Evolutionary conservation across 2,888 invertebrate genomes (phyloP), one percentile per base, ranked within the genome.

Genomic region (Nesidiocoris tenuis): DNA sequence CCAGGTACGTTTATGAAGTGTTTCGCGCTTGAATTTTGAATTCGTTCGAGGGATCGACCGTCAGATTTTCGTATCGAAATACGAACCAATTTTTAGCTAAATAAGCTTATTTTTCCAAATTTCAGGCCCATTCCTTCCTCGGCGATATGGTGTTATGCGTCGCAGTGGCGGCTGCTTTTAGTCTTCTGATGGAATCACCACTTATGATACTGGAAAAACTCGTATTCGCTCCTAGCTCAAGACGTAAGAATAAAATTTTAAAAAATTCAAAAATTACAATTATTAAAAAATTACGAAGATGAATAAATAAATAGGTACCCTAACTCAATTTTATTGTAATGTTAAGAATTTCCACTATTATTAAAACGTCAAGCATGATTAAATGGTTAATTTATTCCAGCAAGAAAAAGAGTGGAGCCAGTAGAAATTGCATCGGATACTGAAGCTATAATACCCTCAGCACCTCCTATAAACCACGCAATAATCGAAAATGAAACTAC

Each of bases 101-200:
- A n/a, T n/a, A n/a, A n/a, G n/a, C n/a, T n/a, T n/a, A n/a, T n/a
- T 56, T 76, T 71, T 81, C 82, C 59, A 76, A 82, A 82, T 72
- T 82, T 18, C 80, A 81, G 75, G 79, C 79, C 63, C 82, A 80
- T 72, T 39, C 39, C 19, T 72, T 39, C 54, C 79, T 83, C 39
- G 83, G 82, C 24, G 83, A 83, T 77, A 74, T 83, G 17, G 75
- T 80, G 16, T 59, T 82, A 9, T 78, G 80, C 7, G 78, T 82
- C 17, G 39, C 81, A 7, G 77, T 82, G 24, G 81, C 82, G 1
- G 80, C 81, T 23, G 75, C 83, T 1, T 81, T 83, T 23, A 82
- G 83, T 2, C 77, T 84, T n/a, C 79, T 82, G 66, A 81, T 82
- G 59, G 83, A 84, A 79, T 80, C 82, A 74, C 83, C 84, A 2